A percentile compares a stretch with the other conserved stretches of the same genome.
phyloP scores from a whole-genome alignment of 2,113 vertebrate genomes.

The Melozone crissalis region DNA sequence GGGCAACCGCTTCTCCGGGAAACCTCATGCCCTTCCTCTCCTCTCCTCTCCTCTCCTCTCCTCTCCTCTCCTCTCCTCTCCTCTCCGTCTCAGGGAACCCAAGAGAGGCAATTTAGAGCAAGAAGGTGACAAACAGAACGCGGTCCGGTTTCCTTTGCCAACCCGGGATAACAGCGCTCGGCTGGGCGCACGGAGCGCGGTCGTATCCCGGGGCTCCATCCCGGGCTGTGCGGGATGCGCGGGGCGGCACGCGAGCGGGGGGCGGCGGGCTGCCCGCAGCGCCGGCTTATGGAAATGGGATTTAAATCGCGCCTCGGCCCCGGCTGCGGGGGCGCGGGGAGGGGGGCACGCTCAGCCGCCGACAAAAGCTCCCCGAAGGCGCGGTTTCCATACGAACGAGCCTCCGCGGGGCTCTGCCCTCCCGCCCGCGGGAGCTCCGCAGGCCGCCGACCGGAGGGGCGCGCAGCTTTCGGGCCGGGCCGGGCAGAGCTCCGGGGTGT shows the following conservation, averaged over 20 bases:
- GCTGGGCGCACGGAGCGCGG: neutral
- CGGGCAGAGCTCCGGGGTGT: neutral
- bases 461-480: neutral
- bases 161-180: neutral
- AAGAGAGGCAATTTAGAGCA: neutral
- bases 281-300: slow-evolving; percentile 37
- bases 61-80: neutral
- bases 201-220: neutral
- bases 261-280: neutral
- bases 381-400: neutral
- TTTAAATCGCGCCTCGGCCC: neutral
- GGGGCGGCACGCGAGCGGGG: slow-evolving; percentile 32
- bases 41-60: neutral
- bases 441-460: neutral
- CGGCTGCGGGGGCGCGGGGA: neutral
- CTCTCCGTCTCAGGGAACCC: no score
- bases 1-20: neutral
- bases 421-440: neutral
- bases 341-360: neutral
- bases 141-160: neutral
- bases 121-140: neutral
- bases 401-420: neutral
- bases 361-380: neutral
- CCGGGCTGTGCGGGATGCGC: neutral
- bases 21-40: neutral